Percentiles rank a stretch among this genome's conserved stretches.
Conservation (phyloP, 2,797 vertebrate genomes). For the Chaetophractus vellerosus region DNA sequence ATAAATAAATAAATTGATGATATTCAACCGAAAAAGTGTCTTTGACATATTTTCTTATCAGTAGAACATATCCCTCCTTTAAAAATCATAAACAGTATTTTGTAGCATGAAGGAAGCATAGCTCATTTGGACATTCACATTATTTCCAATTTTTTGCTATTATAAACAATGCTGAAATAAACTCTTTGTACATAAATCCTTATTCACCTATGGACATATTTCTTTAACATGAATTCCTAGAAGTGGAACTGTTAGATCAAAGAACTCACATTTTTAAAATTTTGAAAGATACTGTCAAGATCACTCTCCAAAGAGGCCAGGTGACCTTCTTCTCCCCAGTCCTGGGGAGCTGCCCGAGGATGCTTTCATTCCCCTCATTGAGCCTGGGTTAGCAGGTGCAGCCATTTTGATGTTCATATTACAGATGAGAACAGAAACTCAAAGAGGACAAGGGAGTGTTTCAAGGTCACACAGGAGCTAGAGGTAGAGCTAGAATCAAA, state of each 20-base stretch:
- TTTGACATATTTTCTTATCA: background rate
- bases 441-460: background rate
- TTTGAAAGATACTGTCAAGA: background rate
- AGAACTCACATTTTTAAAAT: background rate
- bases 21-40: background rate
- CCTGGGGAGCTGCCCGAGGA: rapidly evolving
- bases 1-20: too few species aligned
- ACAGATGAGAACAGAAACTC: background rate
- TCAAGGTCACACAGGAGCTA: background rate
- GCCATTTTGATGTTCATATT: background rate
- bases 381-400: background rate
- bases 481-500: background rate
- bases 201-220: background rate
- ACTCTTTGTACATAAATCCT: background rate
- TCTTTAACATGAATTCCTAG: background rate
- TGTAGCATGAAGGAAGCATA: background rate
- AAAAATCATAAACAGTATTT: background rate
- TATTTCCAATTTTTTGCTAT: background rate
- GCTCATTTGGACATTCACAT: background rate
- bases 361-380: rapidly evolving
- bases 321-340: background rate
- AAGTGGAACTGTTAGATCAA: background rate
- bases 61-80: background rate
- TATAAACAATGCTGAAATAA: slow-evolving; percentile 1
- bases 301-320: background rate